Base-by-base conservation (phyloP, 35 echinoderm and acorn worm genomes). In the Heliocidaris erythrogramma region DNA sequence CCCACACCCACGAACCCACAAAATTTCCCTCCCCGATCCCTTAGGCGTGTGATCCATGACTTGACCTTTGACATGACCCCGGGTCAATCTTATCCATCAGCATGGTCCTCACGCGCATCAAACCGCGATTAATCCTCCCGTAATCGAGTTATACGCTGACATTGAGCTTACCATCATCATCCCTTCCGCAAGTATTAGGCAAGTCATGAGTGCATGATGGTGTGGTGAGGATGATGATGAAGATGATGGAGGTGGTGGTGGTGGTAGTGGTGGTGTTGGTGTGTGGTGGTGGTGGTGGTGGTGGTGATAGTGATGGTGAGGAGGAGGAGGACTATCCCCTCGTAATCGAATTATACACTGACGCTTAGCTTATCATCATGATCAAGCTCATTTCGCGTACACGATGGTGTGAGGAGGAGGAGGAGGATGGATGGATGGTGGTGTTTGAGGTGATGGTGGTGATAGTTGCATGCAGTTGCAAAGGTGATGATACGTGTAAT, bases 1-100 rank as follows among this genome's bases (percentile, higher is more conserved):
- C 52, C 10, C 52, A 56, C 52, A 56, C 7, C 14, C 52, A 56
- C 52, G 13, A 7, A 13, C 52, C 2, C 52, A 10, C 52, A 56
- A 7, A 56, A 56, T 56, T 56, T 56, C 31, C 85, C 13, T 86
- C 18, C 85, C 31, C n/a, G 27, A 86, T 32, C 85, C 21, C n/a
- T 32, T 13, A 32, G 85, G 27, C 85, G 10, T 89, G 47, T 35
- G 87, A 89, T 13, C 85, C 47, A 89, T 48, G 31, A 89, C 87
- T 32, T 89, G 87, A 89, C 87, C 87, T 89, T 47, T 89, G 87
- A 24, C 87, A 14, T 89, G 87, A 89, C 87, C 87, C 11, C 30
- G 30, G 32, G 31, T 89, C 87, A 47, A 89, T 89, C 87, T 14
- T 27, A 89, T 89, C 87, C 47, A 89, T 89, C 87, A 47, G 32